Evolutionary conservation across 2,113 vertebrate species (phyloP).

Genomic region (Antennarius striatus): DNA sequence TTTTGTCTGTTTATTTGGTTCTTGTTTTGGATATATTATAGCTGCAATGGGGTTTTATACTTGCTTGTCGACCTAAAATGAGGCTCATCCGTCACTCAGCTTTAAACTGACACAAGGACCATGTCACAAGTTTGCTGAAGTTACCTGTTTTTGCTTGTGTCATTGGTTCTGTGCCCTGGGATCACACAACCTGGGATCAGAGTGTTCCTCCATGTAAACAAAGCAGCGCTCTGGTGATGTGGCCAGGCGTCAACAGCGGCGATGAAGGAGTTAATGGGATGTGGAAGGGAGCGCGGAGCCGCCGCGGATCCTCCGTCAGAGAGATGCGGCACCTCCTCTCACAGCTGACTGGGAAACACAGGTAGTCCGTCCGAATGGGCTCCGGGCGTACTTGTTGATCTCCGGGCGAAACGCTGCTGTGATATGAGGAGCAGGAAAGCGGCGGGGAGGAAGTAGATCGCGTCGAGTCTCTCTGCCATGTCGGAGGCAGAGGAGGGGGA

Average conservation of each 20-base stretch:
- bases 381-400: constrained; percentile 88
- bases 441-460: constrained; percentile 27
- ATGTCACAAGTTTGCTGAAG: too few relatives aligned
- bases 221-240: too few relatives aligned
- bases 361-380: constrained; percentile 63
- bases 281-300: constrained; percentile 66
- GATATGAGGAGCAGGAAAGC: constrained; percentile 35
- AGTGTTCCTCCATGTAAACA: too few relatives aligned
- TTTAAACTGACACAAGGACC: too few relatives aligned
- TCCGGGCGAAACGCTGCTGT: constrained; percentile 13
- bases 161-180: too few relatives aligned
- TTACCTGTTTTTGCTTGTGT: too few relatives aligned
- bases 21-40: too few relatives aligned
- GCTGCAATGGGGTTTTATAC: too few relatives aligned
- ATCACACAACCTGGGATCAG: too few relatives aligned
- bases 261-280: constrained; percentile 75
- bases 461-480: constrained; percentile 59
- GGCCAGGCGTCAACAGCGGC: constrained; percentile 22
- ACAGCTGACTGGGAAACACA: constrained; percentile 61
- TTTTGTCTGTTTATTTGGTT: too few relatives aligned
- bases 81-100: too few relatives aligned
- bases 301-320: constrained; percentile 69
- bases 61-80: too few relatives aligned
- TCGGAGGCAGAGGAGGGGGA: constrained; percentile 68
- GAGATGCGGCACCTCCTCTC: constrained; percentile 57